phyloP scores from a whole-genome alignment of 2,113 vertebrate genomes.

The Dromiciops gliroides region DNA sequence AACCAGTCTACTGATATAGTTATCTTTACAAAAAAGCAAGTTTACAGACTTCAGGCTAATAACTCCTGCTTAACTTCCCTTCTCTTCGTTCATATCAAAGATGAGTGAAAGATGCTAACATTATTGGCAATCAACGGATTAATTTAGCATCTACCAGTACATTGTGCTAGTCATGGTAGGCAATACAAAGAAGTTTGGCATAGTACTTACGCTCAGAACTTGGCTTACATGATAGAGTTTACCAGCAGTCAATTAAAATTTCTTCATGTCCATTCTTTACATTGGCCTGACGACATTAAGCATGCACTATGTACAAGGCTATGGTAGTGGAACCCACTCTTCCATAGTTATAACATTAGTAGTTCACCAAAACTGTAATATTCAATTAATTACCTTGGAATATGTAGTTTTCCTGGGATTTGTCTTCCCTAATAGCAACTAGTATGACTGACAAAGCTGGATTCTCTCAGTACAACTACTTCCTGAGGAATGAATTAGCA shows the following conservation, averaged over 20 bases:
- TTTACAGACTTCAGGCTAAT: background rate
- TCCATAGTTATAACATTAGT: background rate
- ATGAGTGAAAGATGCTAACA: background rate
- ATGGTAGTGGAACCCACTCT: background rate
- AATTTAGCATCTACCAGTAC: background rate
- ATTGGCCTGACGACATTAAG: background rate
- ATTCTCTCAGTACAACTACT: background rate
- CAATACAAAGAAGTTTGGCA: background rate
- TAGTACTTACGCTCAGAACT: too few relatives aligned
- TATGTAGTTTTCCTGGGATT: background rate
- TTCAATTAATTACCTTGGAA: background rate
- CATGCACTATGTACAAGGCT: background rate
- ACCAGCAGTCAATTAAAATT: background rate
- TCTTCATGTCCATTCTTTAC: background rate
- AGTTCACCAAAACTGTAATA: background rate
- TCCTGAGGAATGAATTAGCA: background rate
- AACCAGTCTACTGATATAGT: background rate
- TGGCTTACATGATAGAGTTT: background rate
- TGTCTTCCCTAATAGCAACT: accelerated
- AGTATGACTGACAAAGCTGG: too few relatives aligned
- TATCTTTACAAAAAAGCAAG: background rate
- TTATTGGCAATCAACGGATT: background rate
- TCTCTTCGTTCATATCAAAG: background rate
- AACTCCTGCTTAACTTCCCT: background rate
- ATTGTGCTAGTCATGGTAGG: background rate